Conservation (phyloP, 2,888 invertebrate species). For the Phengaris alcon region DNA sequence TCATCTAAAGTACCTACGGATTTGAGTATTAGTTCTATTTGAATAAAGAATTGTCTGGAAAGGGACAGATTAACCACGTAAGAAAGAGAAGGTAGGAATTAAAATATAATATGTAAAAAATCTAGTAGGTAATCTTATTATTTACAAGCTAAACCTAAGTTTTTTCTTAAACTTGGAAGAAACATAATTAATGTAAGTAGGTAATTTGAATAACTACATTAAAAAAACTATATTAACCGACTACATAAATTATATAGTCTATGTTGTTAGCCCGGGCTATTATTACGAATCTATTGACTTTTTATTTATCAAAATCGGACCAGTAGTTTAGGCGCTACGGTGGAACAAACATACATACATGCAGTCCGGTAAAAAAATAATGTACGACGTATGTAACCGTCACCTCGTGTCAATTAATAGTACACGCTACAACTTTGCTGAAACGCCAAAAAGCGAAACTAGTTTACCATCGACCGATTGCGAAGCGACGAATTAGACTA, state of each 20-base stretch:
- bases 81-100: neutral
- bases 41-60: conserved; percentile 15
- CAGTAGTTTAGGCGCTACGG: too few relatives aligned
- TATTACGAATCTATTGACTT: too few relatives aligned
- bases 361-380: neutral
- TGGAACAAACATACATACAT: too few relatives aligned
- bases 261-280: too few relatives aligned
- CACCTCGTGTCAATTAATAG: neutral
- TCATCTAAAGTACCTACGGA: conserved; percentile 68
- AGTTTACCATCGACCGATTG: neutral
- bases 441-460: conserved; percentile 1
- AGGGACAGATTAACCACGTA: neutral
- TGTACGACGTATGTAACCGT: neutral
- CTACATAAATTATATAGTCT: too few relatives aligned
- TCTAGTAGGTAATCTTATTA: neutral
- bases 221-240: too few relatives aligned
- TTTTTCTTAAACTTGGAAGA: too few relatives aligned
- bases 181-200: too few relatives aligned
- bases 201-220: too few relatives aligned
- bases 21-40: conserved; percentile 46
- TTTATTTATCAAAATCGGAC: too few relatives aligned
- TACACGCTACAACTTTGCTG: neutral
- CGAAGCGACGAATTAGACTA: conserved; percentile 15
- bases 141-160: neutral
- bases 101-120: neutral